Evolutionary conservation across 2,888 invertebrate species (phyloP), one percentile per base, ranked within the genome.

Genomic region (Tuta absoluta): DNA sequence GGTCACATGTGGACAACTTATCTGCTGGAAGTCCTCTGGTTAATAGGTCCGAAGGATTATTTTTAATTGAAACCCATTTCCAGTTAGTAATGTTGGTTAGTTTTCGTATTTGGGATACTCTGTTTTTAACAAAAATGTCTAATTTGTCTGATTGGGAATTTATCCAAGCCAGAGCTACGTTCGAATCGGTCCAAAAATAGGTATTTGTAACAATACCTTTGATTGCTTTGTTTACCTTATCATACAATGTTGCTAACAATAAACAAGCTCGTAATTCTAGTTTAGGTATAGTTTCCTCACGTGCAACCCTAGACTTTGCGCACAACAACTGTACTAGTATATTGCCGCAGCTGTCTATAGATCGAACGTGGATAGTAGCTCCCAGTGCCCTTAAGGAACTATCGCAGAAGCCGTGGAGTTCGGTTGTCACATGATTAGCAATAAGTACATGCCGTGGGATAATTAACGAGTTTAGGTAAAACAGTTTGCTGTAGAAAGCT

Each of bases 251-350:
- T 51, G 51, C 51, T 17, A 51, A 21, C 21, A 51, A 21, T 5
- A 51, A 12, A 3, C 19, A 3, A 3, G 51, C 51, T 5, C 51
- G 8, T 3, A 51, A 21, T 51, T 51, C 51, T 3, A 51, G 21
- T 12, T 21, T 17, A 3, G 51, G 51, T n/a, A 51, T 51, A 7
- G 63, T 63, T 58, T 63, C 51, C 19, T 23, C 48, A 33, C 57
- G 41, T 45, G 57, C 57, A 23, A 63, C 48, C 28, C 58, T 41
- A 23, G 63, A 57, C 11, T 48, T 57, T n/a, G 45, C 11, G 19
- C 41, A 57, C 19, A 56, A 38, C 28, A 56, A 56, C 14, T 28
- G 60, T 23, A 23, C 19, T 14, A 51, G 12, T 14, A 19, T 10
- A 7, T 4, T 3, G 7, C 51, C 51, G 5, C 12, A 5, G 3